Evolutionary conservation across 1,140 invertebrate species (phyloP).

Genomic region (Telenomus remus): DNA sequence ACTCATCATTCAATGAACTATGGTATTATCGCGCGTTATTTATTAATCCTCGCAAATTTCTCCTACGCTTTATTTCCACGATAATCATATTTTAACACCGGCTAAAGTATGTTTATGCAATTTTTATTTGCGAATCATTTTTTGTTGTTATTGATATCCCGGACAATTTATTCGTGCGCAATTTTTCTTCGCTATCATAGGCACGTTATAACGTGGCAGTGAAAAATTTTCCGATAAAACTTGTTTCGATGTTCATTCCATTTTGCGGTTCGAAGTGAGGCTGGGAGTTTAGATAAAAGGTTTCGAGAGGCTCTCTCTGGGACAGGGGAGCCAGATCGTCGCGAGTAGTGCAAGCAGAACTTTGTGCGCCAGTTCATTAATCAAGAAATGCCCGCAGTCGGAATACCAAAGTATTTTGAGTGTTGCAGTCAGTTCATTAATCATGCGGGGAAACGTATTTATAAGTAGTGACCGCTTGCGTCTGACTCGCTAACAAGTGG

Average conservation of each 20-base stretch:
- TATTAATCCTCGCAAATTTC: no score
- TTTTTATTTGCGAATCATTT: no score
- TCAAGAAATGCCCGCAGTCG: conserved; percentile 72
- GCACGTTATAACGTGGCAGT: no score
- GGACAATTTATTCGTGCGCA: no score
- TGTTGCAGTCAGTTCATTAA: conserved; percentile 74
- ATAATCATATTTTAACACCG: no score
- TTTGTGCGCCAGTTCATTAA: conserved; percentile 71
- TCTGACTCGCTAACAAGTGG: conserved; percentile 73
- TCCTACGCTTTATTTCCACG: no score
- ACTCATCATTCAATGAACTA: conserved; percentile 28
- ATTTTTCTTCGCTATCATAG: no score
- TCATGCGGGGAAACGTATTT: conserved; percentile 71
- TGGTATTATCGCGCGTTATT: not conserved
- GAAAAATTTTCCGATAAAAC: no score
- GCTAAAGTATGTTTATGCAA: no score
- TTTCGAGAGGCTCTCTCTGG: conserved; percentile 25
- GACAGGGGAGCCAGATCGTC: conserved; percentile 31
- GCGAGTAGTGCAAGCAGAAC: conserved; percentile 62
- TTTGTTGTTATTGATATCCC: no score
- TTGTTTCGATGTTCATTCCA: not conserved
- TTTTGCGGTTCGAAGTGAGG: conserved; percentile 15
- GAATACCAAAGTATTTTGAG: conserved; percentile 73
- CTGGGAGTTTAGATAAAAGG: conserved; percentile 20
- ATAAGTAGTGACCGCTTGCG: conserved; percentile 68